phyloP scores from a whole-genome alignment of 2,113 vertebrate genomes.

The Patagioenas fasciata region DNA sequence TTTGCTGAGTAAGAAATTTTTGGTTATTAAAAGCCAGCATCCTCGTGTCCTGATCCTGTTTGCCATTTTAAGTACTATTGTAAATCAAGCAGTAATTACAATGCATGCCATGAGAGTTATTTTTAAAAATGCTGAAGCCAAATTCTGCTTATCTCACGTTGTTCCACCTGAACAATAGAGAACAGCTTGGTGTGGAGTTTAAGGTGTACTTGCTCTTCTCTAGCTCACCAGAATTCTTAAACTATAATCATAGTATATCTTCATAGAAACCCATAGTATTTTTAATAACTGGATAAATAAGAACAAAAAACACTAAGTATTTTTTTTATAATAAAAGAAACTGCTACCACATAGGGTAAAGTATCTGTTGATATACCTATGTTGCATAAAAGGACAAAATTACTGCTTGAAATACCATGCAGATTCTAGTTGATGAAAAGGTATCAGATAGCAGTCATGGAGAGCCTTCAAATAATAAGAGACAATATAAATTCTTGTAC shows the following conservation, averaged over 20 bases:
- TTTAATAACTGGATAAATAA: not conserved
- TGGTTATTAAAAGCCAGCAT: not conserved
- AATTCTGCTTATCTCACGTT: not conserved
- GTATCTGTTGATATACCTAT: not conserved
- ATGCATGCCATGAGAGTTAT: not conserved
- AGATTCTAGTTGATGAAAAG: not conserved
- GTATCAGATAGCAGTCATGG: slow-evolving; percentile 7
- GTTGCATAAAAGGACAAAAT: slow-evolving; percentile 34
- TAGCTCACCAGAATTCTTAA: not conserved
- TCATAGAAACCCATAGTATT: not conserved
- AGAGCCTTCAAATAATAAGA: slow-evolving; percentile 47
- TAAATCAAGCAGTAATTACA: not conserved
- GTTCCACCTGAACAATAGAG: not conserved
- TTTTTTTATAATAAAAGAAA: not conserved
- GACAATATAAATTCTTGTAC: slow-evolving; percentile 55
- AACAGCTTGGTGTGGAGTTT: not conserved
- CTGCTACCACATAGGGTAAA: not conserved
- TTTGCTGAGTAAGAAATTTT: not conserved
- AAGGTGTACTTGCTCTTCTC: not conserved
- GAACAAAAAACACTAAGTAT: not conserved
- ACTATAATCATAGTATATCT: not conserved
- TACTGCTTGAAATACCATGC: not conserved
- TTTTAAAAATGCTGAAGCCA: not conserved
- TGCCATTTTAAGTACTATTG: not conserved
- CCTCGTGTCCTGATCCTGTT: not conserved